Conservation (phyloP, 1,140 invertebrate species). For the Lithobius niger region DNA sequence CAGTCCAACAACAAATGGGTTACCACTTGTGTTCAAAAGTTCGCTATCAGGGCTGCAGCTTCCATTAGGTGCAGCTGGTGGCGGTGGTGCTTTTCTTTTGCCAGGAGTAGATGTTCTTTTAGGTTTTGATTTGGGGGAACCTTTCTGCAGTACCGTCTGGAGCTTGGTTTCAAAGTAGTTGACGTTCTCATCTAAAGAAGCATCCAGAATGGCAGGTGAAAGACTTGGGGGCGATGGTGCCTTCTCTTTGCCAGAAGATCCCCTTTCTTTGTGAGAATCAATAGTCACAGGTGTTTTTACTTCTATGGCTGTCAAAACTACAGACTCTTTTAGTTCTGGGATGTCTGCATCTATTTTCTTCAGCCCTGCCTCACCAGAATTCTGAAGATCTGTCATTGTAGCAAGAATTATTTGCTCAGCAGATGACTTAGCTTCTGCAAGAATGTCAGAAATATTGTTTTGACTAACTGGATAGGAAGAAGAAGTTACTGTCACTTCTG, state of each 20-base stretch:
- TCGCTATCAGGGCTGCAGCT: too few species aligned
- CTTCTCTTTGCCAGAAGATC: conserved; percentile 11
- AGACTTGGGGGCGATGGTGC: conserved; percentile 12
- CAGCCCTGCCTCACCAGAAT: too few species aligned
- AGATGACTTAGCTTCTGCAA: too few species aligned
- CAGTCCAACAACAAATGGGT: conserved; percentile 34
- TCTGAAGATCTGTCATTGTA: too few species aligned
- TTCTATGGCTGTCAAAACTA: not conserved
- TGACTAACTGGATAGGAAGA: too few species aligned
- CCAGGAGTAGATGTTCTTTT: conserved; percentile 3
- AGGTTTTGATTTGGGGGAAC: not conserved
- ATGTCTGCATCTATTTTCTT: too few species aligned
- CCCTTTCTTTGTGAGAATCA: too few species aligned
- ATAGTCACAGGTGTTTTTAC: not conserved
- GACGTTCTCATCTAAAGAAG: conserved; percentile 1
- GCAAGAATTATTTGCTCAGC: too few species aligned
- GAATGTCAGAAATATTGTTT: too few species aligned
- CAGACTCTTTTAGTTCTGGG: not conserved
- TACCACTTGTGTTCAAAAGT: not conserved
- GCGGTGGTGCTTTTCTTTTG: conserved; percentile 6
- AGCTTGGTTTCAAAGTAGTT: not conserved
- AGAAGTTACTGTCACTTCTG: too few species aligned
- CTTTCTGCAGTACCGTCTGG: not conserved
- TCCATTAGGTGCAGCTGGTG: not conserved
- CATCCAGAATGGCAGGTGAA: not conserved